phyloP scores from a whole-genome alignment of 1,140 invertebrate species.

The Pemphigus obesinymphae region DNA sequence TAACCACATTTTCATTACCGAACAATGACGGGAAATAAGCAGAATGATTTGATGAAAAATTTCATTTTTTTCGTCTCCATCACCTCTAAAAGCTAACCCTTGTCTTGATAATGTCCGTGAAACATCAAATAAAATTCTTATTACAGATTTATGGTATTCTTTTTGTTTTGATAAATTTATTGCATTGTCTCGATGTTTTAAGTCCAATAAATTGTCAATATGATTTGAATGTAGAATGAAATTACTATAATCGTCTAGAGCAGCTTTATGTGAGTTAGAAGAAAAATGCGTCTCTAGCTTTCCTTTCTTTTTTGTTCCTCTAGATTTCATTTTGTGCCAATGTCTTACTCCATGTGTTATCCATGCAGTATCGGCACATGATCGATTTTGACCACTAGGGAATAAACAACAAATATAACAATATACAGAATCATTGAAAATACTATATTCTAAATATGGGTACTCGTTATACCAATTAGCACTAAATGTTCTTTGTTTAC shows the following conservation, averaged over 20 bases:
- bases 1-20: slow-evolving; percentile 9
- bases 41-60: neutral
- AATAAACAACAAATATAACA: slow-evolving; percentile 16
- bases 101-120: neutral
- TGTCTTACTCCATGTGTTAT: neutral
- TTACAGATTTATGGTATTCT: neutral
- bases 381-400: neutral
- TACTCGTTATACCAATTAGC: slow-evolving; percentile 5
- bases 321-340: slow-evolving; percentile 22
- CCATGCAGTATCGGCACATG: neutral
- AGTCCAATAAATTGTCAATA: neutral
- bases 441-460: slow-evolving; percentile 21
- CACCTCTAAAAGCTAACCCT: neutral
- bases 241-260: neutral
- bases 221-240: neutral
- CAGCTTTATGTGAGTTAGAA: neutral
- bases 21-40: neutral
- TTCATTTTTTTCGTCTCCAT: neutral
- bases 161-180: neutral
- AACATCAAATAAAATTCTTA: slow-evolving; percentile 1
- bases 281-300: slow-evolving; percentile 12
- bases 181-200: neutral
- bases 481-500: slow-evolving; percentile 17
- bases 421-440: no score
- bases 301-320: neutral